phyloP scores from a whole-genome alignment of 1,140 invertebrate genomes.

The Drosophila aff. region DNA sequence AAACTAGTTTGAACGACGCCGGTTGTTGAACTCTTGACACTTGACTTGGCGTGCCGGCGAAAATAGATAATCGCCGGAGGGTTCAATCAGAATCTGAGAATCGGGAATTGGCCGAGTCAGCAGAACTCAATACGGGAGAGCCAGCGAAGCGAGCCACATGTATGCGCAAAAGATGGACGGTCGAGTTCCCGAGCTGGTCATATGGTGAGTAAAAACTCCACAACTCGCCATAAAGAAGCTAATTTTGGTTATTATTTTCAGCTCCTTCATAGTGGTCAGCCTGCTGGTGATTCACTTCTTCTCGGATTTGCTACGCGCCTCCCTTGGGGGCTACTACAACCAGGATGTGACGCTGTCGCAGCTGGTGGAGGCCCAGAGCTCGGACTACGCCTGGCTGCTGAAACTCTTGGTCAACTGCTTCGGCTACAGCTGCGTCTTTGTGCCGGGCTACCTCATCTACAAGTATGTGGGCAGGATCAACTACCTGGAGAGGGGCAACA shows the following conservation, averaged over 20 bases:
- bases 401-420: slow-evolving; percentile 92
- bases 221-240: neutral
- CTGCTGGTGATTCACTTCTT: slow-evolving; percentile 80
- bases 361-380: slow-evolving; percentile 73
- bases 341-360: slow-evolving; percentile 76
- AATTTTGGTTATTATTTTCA: slow-evolving; percentile 3
- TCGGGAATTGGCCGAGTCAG: slow-evolving; percentile 33
- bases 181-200: slow-evolving; percentile 72
- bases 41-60: slow-evolving; percentile 61
- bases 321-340: slow-evolving; percentile 65
- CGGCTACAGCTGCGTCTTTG: slow-evolving; percentile 95
- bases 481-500: slow-evolving; percentile 90
- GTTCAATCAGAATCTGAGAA: slow-evolving; percentile 36
- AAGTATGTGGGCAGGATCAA: slow-evolving; percentile 92
- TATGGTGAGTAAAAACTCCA: slow-evolving; percentile 55
- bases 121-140: slow-evolving; percentile 16
- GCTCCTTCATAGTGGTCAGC: slow-evolving; percentile 73
- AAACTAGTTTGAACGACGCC: slow-evolving; percentile 59
- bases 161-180: slow-evolving; percentile 63
- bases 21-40: slow-evolving; percentile 78
- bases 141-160: slow-evolving; percentile 50
- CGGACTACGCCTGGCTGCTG: slow-evolving; percentile 91
- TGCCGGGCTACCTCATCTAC: slow-evolving; percentile 94
- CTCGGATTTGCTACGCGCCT: slow-evolving; percentile 69
- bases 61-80: slow-evolving; percentile 43